phyloP scores from a whole-genome alignment of 2,888 invertebrate species.

The Cephus nigrinus region DNA sequence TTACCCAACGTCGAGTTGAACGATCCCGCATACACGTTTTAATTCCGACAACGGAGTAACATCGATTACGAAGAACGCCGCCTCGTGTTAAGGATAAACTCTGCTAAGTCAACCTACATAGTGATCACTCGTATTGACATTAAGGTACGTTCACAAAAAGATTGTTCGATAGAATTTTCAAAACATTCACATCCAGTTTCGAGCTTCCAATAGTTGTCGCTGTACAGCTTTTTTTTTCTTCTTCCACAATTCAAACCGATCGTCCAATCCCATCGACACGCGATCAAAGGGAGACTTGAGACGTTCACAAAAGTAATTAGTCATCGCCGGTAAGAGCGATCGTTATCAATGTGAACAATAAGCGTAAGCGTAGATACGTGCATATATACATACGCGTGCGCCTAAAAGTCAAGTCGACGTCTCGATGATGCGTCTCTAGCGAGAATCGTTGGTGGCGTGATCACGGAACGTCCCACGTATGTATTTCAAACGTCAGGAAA shows the following conservation, averaged over 20 bases:
- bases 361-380: background rate
- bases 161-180: background rate
- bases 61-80: background rate
- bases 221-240: background rate
- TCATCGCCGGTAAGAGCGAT: background rate
- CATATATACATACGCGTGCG: background rate
- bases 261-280: too few relatives aligned
- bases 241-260: background rate
- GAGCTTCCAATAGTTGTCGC: background rate
- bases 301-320: background rate
- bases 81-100: background rate
- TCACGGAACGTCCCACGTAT: background rate
- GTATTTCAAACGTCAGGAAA: background rate
- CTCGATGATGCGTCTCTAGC: background rate
- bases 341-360: background rate
- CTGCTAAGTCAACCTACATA: background rate
- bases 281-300: background rate
- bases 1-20: background rate
- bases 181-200: background rate
- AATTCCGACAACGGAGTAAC: background rate
- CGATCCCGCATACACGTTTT: background rate
- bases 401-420: background rate
- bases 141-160: background rate
- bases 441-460: background rate
- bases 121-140: background rate